Percentiles rank a stretch among this genome's conserved stretches.
phyloP scores from a whole-genome alignment of 2,888 invertebrate genomes.

The Noctuana brunneofusca region DNA sequence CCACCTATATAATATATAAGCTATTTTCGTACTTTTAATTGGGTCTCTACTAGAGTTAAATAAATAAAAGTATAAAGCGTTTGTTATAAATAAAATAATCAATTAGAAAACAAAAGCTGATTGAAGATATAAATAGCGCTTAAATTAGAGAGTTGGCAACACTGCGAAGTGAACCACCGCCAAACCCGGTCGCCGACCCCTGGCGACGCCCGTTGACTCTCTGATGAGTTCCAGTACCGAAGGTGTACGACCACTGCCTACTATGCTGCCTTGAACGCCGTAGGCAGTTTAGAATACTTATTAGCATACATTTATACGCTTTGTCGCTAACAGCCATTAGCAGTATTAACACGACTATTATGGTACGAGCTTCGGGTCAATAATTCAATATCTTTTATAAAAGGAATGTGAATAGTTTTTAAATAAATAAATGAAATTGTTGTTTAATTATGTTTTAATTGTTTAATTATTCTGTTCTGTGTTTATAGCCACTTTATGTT shows the following conservation, averaged over 20 bases:
- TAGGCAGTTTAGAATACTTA: conserved; percentile 43
- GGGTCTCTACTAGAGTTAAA: neutral
- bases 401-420: neutral
- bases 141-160: conserved; percentile 24
- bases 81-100: neutral
- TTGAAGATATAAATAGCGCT: conserved; percentile 10
- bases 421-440: no score
- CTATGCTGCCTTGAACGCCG: conserved; percentile 41
- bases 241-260: conserved; percentile 37
- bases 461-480: no score
- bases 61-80: neutral
- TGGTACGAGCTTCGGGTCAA: neutral
- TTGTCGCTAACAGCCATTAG: conserved; percentile 18
- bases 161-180: conserved; percentile 65
- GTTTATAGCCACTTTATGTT: no score
- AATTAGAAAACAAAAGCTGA: neutral
- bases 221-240: conserved; percentile 53
- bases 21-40: no score
- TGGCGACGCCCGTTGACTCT: conserved; percentile 56
- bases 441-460: no score
- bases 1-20: no score
- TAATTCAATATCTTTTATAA: conserved; percentile 6
- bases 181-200: conserved; percentile 75
- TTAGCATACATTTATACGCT: conserved; percentile 43
- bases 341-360: conserved; percentile 8